These are phyloP conservation scores for Scortum barcoo DNA, from an alignment of 2,113 vertebrate species.

Conservation along the genomic window DNA sequence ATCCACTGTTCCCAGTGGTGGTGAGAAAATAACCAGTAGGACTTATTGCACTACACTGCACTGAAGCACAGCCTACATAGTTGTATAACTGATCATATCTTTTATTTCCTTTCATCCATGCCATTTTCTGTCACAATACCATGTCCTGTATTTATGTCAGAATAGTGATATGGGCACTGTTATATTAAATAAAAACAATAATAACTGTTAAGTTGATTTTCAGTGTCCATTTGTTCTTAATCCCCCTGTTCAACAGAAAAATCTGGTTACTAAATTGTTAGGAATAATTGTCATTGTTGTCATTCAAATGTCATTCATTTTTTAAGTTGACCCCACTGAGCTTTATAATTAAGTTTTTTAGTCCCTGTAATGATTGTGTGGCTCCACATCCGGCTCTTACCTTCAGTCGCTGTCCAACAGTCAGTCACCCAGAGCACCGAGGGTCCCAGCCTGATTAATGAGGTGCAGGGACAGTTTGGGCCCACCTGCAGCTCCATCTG, in stretches of 20 bases:
- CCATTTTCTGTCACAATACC: neutral
- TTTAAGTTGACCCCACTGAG: neutral
- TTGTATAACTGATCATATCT: neutral
- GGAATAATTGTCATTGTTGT: neutral
- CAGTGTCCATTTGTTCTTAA: neutral
- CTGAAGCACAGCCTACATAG: neutral
- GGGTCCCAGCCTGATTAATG: conserved; percentile 58
- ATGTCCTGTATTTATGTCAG: conserved; percentile 27
- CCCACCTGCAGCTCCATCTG: conserved; percentile 60
- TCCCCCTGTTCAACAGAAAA: neutral
- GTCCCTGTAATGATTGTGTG: neutral
- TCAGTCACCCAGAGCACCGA: conserved; percentile 32
- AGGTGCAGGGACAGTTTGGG: conserved; percentile 34
- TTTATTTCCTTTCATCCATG: neutral
- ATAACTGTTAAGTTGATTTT: neutral
- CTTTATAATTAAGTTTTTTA: neutral
- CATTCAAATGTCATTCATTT: neutral
- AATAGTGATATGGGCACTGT: conserved; percentile 22
- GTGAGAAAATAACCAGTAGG: neutral
- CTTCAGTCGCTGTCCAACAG: conserved; percentile 32
- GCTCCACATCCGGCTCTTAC: neutral
- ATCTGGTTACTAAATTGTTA: neutral
- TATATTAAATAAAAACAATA: conserved; percentile 36
- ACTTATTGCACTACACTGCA: neutral
- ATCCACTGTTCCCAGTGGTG: neutral